Base-by-base conservation (phyloP, 2,797 vertebrate species). In the Furcifer pardalis region DNA sequence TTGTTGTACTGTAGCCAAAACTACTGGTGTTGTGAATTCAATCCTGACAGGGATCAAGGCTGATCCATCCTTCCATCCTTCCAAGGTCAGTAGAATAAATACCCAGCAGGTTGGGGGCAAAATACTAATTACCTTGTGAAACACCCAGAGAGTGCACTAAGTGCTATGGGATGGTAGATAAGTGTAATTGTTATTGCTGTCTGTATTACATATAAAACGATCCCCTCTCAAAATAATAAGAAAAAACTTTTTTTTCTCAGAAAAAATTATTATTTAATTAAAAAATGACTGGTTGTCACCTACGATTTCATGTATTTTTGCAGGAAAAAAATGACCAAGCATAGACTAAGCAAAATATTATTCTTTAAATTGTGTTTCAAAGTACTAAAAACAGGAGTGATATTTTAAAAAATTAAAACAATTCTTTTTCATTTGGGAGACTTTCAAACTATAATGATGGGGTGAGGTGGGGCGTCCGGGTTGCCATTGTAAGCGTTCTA, bases 121-220 rank as follows among this genome's bases (percentile, higher is more conserved):
- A n/a, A n/a, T n/a, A n/a, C n/a, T n/a, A n/a, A n/a, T n/a, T n/a
- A n/a, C n/a, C n/a, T n/a, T n/a, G n/a, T n/a, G n/a, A n/a, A n/a
- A n/a, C n/a, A n/a, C n/a, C n/a, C n/a, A n/a, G n/a, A n/a, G n/a
- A n/a, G n/a, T n/a, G n/a, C n/a, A n/a, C n/a, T n/a, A n/a, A n/a
- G n/a, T n/a, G n/a, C n/a, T n/a, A n/a, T n/a, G n/a, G n/a, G n/a
- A n/a, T n/a, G n/a, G n/a, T n/a, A n/a, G n/a, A n/a, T n/a, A n/a
- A n/a, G n/a, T n/a, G n/a, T n/a, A n/a, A n/a, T n/a, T n/a, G n/a
- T n/a, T n/a, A n/a, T n/a, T n/a, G n/a, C n/a, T n/a, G n/a, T n/a
- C n/a, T n/a, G n/a, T n/a, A 63, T 88, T 81, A 62, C 65, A 59
- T 49, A 68, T 69, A n/a, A 71, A 63, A 69, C 52, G 71, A 56